Evolutionary conservation across 2,888 invertebrate genomes (phyloP), one percentile per base, ranked within the genome.

Genomic region (Tenthredo notha): DNA sequence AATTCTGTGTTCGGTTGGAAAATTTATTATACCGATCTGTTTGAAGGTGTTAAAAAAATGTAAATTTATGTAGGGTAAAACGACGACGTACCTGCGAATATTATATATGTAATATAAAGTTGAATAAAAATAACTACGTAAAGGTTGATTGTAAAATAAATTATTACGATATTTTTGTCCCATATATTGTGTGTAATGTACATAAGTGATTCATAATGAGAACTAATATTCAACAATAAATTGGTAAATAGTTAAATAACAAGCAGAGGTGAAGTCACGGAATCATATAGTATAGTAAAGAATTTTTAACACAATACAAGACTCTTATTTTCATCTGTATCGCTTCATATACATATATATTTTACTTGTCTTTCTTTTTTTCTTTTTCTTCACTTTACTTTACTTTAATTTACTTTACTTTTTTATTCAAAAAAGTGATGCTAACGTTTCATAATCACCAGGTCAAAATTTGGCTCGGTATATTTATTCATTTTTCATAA

Each of bases 161-260:
- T 83, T n/a, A 29, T 67, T 67, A 47, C 70, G 67, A 83, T 83
- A 67, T 67, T 83, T 86, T 87, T 85, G 85, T 87, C 87, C 87
- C 87, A 86, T 87, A 87, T 88, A 87, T 87, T 86, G 84, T 86
- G 67, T 77, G 84, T 87, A 86, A 89, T 88, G 88, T 88, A 88
- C 87, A 89, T 88, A 88, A 86, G 87, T 88, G 86, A 85, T 86
- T 86, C 85, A 88, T 86, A 87, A 86, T 85, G 86, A 85, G 86
- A 88, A 87, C 87, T 86, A 86, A 86, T 88, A 86, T 88, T 88
- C 86, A 87, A 87, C 82, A 86, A 83, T 88, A 86, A 86, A 87
- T 86, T 80, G 86, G 87, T 89, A 86, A 88, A 88, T 88, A 67
- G 88, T 88, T 87, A 87, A 88, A 88, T 89, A 89, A 89, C 85